These are phyloP conservation scores for Argyresthia albistria DNA, from an alignment of 2,888 invertebrate genomes.

Conservation along the genomic window DNA sequence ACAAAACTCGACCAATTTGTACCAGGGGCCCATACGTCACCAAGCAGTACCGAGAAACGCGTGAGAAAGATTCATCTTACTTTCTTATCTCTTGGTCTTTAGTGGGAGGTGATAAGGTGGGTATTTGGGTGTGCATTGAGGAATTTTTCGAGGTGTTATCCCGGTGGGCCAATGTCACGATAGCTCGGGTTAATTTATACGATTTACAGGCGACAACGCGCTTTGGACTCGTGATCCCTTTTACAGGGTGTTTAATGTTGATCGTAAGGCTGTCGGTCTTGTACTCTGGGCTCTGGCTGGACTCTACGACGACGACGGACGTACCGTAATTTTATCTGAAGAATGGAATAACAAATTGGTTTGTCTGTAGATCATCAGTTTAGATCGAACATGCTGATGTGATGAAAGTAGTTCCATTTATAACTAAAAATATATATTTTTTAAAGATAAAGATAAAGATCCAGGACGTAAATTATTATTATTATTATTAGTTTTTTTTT, in stretches of 20 bases:
- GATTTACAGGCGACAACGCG: slow-evolving; percentile 68
- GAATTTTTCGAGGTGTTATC: slow-evolving; percentile 59
- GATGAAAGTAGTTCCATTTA: no score
- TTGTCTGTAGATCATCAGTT: no score
- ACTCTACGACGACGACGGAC: no score
- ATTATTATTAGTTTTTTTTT: no score
- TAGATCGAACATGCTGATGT: no score
- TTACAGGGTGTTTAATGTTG: slow-evolving; percentile 25
- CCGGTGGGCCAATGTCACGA: slow-evolving; percentile 53
- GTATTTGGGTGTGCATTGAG: background rate
- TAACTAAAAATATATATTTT: background rate
- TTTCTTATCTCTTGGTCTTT: no score
- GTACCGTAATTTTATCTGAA: no score
- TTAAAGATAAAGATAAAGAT: background rate
- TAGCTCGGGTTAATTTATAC: slow-evolving; percentile 65
- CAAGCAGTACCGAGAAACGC: slow-evolving; percentile 29
- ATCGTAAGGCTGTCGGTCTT: background rate
- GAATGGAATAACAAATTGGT: no score
- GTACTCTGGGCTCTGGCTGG: no score
- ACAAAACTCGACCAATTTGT: slow-evolving; percentile 14
- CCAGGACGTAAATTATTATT: no score
- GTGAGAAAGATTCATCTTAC: slow-evolving; percentile 56
- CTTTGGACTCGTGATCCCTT: slow-evolving; percentile 26
- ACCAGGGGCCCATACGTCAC: slow-evolving; percentile 45
- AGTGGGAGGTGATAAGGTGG: background rate